phyloP scores from a whole-genome alignment of 2,888 invertebrate species.

The Pseudoips prasinana region DNA sequence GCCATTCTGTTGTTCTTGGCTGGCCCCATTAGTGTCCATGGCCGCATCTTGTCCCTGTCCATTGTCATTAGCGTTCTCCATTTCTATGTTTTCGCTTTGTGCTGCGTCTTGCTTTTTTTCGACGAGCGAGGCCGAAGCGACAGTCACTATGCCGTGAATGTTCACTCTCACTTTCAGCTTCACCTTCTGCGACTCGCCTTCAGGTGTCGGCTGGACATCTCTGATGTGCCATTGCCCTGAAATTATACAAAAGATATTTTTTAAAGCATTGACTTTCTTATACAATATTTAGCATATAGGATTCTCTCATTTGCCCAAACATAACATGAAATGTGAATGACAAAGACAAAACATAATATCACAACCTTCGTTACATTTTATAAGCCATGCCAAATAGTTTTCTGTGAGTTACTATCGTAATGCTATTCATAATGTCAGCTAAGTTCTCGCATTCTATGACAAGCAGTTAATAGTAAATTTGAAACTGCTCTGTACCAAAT shows the following conservation, averaged over 20 bases:
- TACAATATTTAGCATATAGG: not conserved
- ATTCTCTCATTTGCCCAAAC: too few relatives aligned
- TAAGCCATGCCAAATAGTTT: too few relatives aligned
- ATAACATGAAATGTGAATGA: too few relatives aligned
- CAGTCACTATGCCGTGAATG: slow-evolving; percentile 94
- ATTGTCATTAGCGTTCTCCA: slow-evolving; percentile 71
- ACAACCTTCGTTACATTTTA: too few relatives aligned
- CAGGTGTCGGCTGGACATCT: slow-evolving; percentile 92
- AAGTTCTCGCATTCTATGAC: too few relatives aligned
- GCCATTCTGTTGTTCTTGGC: slow-evolving; percentile 68
- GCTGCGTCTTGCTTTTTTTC: slow-evolving; percentile 85
- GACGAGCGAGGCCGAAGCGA: slow-evolving; percentile 92
- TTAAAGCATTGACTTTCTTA: not conserved
- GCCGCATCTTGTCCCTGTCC: slow-evolving; percentile 67
- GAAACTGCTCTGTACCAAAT: too few relatives aligned
- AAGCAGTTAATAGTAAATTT: too few relatives aligned
- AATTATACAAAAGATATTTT: slow-evolving; percentile 22
- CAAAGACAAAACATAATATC: too few relatives aligned
- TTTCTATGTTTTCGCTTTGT: slow-evolving; percentile 67
- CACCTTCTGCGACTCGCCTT: slow-evolving; percentile 96
- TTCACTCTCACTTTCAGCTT: slow-evolving; percentile 98
- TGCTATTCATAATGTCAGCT: too few relatives aligned
- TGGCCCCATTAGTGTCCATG: slow-evolving; percentile 76
- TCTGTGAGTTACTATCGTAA: too few relatives aligned
- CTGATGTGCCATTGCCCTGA: slow-evolving; percentile 89